These are phyloP conservation scores for Meriones psammophilus DNA, from an alignment of 2,797 vertebrate species.

Conservation along the genomic window DNA sequence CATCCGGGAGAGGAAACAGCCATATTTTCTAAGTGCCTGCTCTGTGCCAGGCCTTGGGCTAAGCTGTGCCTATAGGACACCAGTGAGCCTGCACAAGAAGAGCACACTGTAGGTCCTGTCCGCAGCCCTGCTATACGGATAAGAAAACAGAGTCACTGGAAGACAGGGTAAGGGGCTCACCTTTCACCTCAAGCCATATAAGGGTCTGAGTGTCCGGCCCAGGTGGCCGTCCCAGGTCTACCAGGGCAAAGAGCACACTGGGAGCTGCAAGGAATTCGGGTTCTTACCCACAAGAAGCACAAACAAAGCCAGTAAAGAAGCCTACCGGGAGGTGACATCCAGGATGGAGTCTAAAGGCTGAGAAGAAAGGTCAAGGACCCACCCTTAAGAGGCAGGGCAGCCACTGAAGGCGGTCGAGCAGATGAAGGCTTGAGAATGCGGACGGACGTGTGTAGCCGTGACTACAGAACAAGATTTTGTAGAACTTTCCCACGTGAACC, in stretches of 20 bases:
- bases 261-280: background rate
- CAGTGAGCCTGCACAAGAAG: background rate
- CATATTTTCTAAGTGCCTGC: background rate
- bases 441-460: fast-evolving
- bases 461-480: background rate
- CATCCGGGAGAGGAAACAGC: background rate
- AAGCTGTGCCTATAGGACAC: background rate
- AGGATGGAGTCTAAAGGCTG: background rate
- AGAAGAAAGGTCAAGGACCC: background rate
- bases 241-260: background rate
- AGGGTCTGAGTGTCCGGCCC: background rate
- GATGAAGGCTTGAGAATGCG: background rate
- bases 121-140: no score
- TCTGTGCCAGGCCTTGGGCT: no score
- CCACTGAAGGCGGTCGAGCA: background rate
- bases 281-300: background rate
- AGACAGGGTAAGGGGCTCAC: background rate
- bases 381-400: background rate
- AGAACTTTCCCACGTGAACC: no score
- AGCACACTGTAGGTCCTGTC: no score
- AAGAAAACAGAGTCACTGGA: background rate
- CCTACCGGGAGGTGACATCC: background rate
- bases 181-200: background rate
- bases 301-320: background rate
- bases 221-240: background rate